Evolutionary conservation across 2,797 vertebrate species (phyloP).

Genomic region (Myoxocephalus aenaeus): DNA sequence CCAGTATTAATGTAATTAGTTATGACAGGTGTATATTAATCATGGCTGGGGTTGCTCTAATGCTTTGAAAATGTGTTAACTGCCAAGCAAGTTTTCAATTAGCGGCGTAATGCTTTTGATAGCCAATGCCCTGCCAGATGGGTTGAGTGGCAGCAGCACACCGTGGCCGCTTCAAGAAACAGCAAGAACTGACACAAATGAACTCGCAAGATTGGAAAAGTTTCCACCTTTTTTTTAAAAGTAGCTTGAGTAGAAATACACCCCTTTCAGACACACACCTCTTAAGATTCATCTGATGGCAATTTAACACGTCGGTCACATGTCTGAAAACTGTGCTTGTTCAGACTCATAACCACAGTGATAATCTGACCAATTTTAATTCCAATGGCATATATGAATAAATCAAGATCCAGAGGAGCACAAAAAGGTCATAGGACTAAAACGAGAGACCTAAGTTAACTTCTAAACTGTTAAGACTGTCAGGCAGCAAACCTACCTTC

Average conservation of each 20-base stretch:
- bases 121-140: conserved; percentile 9
- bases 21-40: conserved; percentile 80
- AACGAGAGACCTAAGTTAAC: neutral
- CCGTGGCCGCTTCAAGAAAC: neutral
- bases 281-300: neutral
- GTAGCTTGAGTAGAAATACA: conserved; percentile 8
- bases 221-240: neutral
- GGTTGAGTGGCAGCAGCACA: conserved; percentile 14
- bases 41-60: conserved; percentile 56
- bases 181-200: neutral
- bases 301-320: neutral
- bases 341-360: neutral
- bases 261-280: neutral
- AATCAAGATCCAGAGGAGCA: neutral
- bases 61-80: conserved; percentile 70
- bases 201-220: neutral
- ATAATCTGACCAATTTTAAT: neutral
- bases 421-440: neutral
- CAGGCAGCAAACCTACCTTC: neutral
- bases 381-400: neutral
- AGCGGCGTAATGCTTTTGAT: conserved; percentile 54
- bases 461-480: too few species aligned
- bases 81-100: conserved; percentile 68
- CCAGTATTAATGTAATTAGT: conserved; percentile 72
- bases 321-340: neutral